phyloP scores from a whole-genome alignment of 2,888 invertebrate genomes.

The Watsonalla cultraria region DNA sequence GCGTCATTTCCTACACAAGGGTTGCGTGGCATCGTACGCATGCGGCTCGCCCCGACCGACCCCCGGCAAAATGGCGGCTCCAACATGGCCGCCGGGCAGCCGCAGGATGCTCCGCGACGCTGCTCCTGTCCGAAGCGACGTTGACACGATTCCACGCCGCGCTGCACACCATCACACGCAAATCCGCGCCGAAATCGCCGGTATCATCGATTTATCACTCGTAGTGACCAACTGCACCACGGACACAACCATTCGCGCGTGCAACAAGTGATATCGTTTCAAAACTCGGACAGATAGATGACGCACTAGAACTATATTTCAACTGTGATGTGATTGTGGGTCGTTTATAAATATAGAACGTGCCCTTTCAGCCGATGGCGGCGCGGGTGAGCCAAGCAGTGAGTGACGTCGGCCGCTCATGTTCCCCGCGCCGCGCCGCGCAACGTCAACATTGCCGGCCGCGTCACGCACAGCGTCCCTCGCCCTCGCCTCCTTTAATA shows the following conservation, averaged over 20 bases:
- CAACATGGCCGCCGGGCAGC: slow-evolving; percentile 78
- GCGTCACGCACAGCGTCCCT: slow-evolving; percentile 52
- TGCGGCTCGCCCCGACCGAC: slow-evolving; percentile 70
- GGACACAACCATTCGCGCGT: slow-evolving; percentile 52
- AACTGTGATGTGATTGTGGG: slow-evolving; percentile 65
- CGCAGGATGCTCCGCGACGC: slow-evolving; percentile 72
- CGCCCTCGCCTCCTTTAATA: slow-evolving; percentile 50
- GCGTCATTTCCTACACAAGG: slow-evolving; percentile 55
- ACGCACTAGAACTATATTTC: slow-evolving; percentile 47
- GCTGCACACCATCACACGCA: slow-evolving; percentile 61
- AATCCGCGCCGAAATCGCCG: slow-evolving; percentile 46
- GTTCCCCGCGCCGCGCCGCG: slow-evolving; percentile 71
- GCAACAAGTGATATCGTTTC: slow-evolving; percentile 72
- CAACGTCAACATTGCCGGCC: slow-evolving; percentile 70
- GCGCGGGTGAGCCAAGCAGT: slow-evolving; percentile 70
- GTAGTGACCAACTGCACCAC: slow-evolving; percentile 38
- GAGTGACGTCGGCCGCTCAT: slow-evolving; percentile 67
- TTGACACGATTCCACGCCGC: slow-evolving; percentile 60
- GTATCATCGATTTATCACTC: slow-evolving; percentile 57
- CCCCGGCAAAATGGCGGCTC: slow-evolving; percentile 77
- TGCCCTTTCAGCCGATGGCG: slow-evolving; percentile 67
- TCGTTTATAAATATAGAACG: slow-evolving; percentile 70
- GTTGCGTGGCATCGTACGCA: slow-evolving; percentile 74
- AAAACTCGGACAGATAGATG: slow-evolving; percentile 46
- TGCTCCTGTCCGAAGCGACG: slow-evolving; percentile 65